Base-by-base conservation (phyloP, 1,140 invertebrate species). In the Philaenus spumarius region DNA sequence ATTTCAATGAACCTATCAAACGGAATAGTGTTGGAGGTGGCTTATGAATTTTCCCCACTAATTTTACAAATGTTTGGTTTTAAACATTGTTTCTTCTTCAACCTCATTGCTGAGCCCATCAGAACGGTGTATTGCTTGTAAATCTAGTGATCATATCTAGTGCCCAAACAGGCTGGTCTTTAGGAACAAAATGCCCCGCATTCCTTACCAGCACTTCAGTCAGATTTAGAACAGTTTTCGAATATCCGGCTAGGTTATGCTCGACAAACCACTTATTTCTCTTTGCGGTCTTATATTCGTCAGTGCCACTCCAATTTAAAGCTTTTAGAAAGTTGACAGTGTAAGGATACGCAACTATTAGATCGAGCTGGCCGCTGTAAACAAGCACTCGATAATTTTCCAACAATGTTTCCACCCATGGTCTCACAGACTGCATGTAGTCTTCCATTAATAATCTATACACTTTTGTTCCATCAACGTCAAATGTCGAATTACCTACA, bases 151-250 rank as follows among this genome's bases (percentile, higher is more conserved):
- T 30, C 26, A 30, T 30, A 30, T 30, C 85, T 17, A 84, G 77
- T 0, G 83, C 82, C 80, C 85, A 86, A 55, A 81, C 80, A 0
- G 90, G 89, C 67, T 93, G 88, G 74, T 93, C 89, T 20, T 76
- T 73, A 0, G 90, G 89, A 17, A 89, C 82, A 80, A 92, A 89
- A 62, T 94, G 90, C 0, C 91, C 90, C 23, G 88, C 89, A 74
- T 87, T 82, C 50, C 87, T 76, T 1, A 91, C 80, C 67, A 90
- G 68, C n/a, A 90, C 84, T 73, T 92, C 86, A 1, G 83, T 85
- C 24, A 93, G 77, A 69, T 85, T 84, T 0, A 56, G 58, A 11
- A 30, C 37, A 2, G 45, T 62, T 39, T 66, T 66, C n/a, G 34
- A 46, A 43, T 60, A 68, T 5, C 66, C 66, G 14, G 66, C 66